Evolutionary conservation across 2,797 vertebrate species (phyloP).

Genomic region (Phoeniculus purpureus): DNA sequence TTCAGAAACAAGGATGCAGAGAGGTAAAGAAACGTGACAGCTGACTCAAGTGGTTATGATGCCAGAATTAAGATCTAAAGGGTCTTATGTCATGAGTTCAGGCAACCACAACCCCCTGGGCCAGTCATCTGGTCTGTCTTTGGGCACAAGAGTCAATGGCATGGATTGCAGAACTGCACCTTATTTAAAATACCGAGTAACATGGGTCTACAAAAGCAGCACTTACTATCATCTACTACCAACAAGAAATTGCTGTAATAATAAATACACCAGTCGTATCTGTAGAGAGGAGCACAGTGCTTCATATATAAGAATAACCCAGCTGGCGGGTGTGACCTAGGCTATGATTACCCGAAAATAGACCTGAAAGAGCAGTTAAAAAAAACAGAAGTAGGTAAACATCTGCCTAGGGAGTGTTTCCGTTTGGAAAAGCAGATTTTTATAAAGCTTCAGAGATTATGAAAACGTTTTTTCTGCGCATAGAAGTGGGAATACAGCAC

Average conservation of each 20-base stretch:
- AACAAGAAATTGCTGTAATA: not conserved
- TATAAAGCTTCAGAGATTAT: conserved; percentile 43
- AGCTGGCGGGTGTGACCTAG: conserved; percentile 67
- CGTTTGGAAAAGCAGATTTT: conserved; percentile 64
- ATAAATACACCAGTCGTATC: conserved; percentile 72
- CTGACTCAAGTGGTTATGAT: not conserved
- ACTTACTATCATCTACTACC: conserved; percentile 26
- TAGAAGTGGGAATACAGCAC: not conserved
- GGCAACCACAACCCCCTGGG: conserved; percentile 2
- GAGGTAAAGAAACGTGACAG: not conserved
- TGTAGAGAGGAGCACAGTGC: conserved; percentile 69
- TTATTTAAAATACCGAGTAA: conserved; percentile 28
- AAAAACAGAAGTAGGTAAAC: conserved; percentile 32
- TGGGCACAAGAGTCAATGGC: not conserved
- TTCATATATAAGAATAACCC: conserved; percentile 69
- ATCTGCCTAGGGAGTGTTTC: conserved; percentile 44
- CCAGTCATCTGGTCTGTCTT: not conserved
- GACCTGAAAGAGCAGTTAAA: conserved; percentile 53
- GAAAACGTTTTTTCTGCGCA: not conserved
- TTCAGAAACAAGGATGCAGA: not conserved
- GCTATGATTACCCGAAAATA: conserved; percentile 69
- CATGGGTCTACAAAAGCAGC: conserved; percentile 54
- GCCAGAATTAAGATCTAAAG: conserved; percentile 43
- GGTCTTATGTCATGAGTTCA: conserved; percentile 2
- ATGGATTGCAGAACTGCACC: not conserved